Evolutionary conservation across 1,140 invertebrate species (phyloP).

Genomic region (Nixonia krombeini): DNA sequence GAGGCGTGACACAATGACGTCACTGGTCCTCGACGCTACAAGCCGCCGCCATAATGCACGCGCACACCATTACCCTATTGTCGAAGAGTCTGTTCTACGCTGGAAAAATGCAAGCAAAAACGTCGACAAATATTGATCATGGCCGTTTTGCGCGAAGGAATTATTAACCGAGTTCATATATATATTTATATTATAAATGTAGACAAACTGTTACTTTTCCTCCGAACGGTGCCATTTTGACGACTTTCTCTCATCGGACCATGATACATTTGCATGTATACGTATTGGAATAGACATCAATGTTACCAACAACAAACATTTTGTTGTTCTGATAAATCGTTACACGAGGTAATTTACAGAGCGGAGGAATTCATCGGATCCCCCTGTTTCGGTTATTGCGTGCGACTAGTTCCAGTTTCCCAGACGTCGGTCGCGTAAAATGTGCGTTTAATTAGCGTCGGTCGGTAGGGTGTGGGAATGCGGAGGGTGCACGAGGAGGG

Average conservation of each 20-base stretch:
- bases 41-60: conserved; percentile 34
- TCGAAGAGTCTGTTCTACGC: conserved; percentile 2
- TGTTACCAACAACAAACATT: no score
- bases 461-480: conserved; percentile 54
- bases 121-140: not conserved
- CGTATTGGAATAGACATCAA: no score
- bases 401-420: no score
- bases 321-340: no score
- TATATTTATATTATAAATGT: no score
- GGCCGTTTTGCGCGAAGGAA: not conserved
- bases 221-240: no score
- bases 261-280: not conserved
- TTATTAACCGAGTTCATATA: not conserved
- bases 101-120: conserved; percentile 1
- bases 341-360: no score
- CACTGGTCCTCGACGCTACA: conserved; percentile 59
- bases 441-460: conserved; percentile 36
- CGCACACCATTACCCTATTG: conserved; percentile 21
- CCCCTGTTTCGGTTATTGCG: no score
- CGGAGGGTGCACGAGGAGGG: no score
- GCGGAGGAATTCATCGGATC: no score
- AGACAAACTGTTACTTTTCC: no score
- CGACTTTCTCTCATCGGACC: no score
- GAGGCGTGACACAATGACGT: conserved; percentile 70
- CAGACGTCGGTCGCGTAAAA: not conserved